A percentile compares a stretch with the other conserved stretches of the same genome.
Conservation (phyloP, 2,797 vertebrate species). For the Halcyon badia region DNA sequence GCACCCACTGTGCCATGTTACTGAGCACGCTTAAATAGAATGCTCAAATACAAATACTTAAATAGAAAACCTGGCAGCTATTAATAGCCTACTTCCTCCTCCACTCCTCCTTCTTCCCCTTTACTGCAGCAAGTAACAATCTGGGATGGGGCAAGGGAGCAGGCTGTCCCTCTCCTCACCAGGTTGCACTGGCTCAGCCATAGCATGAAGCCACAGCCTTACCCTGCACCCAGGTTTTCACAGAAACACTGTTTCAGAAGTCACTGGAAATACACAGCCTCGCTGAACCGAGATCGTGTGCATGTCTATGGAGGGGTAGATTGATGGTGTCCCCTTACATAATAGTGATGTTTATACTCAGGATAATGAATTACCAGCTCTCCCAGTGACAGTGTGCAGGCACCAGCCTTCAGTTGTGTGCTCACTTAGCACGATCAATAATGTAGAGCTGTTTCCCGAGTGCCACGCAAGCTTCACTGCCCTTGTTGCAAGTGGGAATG, state of each 20-base stretch:
- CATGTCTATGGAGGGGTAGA: not conserved
- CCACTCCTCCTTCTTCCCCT: rapidly evolving
- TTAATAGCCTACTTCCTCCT: not conserved
- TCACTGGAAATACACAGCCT: not conserved
- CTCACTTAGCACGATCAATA: not conserved
- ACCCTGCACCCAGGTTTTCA: not conserved
- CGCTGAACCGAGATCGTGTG: rapidly evolving
- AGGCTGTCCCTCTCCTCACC: not conserved
- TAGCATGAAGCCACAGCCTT: not conserved
- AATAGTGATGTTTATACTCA: not conserved
- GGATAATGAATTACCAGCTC: not conserved
- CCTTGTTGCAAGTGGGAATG: not conserved
- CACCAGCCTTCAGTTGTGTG: not conserved
- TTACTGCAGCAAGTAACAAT: not conserved
- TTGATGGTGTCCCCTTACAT: not conserved
- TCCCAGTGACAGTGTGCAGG: not conserved
- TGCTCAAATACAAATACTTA: not conserved
- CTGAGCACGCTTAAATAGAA: not conserved
- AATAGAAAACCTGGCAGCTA: not conserved
- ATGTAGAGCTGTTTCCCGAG: not conserved
- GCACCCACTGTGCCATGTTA: not conserved
- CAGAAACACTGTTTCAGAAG: not conserved
- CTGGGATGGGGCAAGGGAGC: not conserved
- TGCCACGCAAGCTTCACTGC: not conserved
- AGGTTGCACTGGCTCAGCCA: not conserved